Base-by-base conservation (phyloP, 2,888 invertebrate genomes). In the Arrhopalites spinosus region DNA sequence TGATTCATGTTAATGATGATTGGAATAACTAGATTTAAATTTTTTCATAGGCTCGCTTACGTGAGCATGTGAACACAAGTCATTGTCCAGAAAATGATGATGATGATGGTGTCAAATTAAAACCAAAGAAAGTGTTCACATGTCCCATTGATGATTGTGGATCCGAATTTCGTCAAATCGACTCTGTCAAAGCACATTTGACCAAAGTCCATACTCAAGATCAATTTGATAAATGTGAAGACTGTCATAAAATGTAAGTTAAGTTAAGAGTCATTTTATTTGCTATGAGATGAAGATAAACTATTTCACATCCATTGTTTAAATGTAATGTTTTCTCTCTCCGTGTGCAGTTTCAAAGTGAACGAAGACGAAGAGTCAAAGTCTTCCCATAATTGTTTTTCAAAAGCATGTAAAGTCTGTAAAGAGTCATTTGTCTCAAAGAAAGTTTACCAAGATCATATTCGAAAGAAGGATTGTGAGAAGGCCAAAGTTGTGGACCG, bases 231-330 rank as follows among this genome's bases (percentile, higher is more conserved):
- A 15, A 29, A 1, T 64, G 64, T 64, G n/a, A 64, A 29, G 20
- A 30, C 20, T 30, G 64, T 23, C n/a, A 64, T 1, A 20, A 64
- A 43, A 64, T 64, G 64, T 64, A 64, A 30, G 64, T n/a, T 64
- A n/a, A n/a, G n/a, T n/a, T n/a, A n/a, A n/a, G n/a, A n/a, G 27
- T 64, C 27, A 7, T 64, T 36, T 63, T 27, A 11, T 61, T 8
- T 27, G 8, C 8, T 56, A 56, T 63, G 15, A 27, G 11, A 63
- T 29, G 15, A n/a, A n/a, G n/a, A n/a, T n/a, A 56, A 56, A 56
- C 7, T 7, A 56, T 56, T 56, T 45, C 45, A 45, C 15, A 11
- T 15, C 45, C 15, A n/a, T 20, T 23, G 20, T 53, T 45, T 45
- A 45, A 45, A 45, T 45, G 20, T 50, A 2, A n/a, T 50, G 17